These are phyloP conservation scores for Leptinotarsa juncta DNA, from an alignment of 2,888 invertebrate species.

Conservation along the genomic window DNA sequence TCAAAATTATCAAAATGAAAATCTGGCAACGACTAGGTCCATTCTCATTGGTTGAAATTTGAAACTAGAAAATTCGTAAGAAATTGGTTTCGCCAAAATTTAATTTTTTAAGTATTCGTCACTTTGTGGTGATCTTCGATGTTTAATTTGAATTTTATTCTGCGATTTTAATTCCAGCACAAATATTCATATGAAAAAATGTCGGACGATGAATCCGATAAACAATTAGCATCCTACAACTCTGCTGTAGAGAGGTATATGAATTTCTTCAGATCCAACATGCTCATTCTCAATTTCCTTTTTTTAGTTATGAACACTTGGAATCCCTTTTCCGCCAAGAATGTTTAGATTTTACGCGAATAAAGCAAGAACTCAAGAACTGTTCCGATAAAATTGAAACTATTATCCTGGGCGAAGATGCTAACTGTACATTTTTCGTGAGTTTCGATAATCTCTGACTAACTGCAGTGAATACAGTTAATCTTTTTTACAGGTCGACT, in stretches of 20 bases:
- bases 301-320: constrained; percentile 39
- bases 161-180: neutral
- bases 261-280: neutral
- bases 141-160: neutral
- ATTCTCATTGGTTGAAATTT: too few relatives aligned
- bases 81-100: neutral
- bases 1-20: too few relatives aligned
- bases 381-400: constrained; percentile 33
- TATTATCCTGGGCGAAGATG: constrained; percentile 31
- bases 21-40: too few relatives aligned
- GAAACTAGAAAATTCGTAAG: too few relatives aligned
- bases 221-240: constrained; percentile 20
- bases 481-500: constrained; percentile 34
- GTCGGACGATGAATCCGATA: constrained; percentile 31
- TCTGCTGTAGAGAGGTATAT: constrained; percentile 35
- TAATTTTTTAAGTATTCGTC: too few relatives aligned
- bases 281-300: neutral
- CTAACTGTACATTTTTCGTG: constrained; percentile 32
- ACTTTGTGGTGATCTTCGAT: too few relatives aligned
- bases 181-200: constrained; percentile 20
- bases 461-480: neutral
- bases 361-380: constrained; percentile 28
- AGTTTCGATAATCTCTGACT: neutral
- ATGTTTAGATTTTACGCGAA: constrained; percentile 22
- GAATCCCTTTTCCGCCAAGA: constrained; percentile 30